Base-by-base conservation (phyloP, 2,797 vertebrate species). In the Gambusia yucatana region DNA sequence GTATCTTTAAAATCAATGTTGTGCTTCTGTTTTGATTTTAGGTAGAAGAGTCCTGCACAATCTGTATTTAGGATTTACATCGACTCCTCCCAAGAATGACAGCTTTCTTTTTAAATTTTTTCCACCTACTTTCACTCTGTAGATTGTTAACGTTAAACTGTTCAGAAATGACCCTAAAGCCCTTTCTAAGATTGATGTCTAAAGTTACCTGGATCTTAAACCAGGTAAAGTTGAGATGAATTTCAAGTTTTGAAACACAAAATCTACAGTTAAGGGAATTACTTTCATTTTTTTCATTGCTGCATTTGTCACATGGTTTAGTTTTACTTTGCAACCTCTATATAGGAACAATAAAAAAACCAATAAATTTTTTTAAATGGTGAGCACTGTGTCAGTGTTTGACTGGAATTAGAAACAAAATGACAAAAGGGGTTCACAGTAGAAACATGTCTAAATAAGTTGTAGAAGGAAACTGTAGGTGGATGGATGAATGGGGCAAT, bases 371-470 rank as follows among this genome's bases (percentile, higher is more conserved):
- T 46, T 36, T 1, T 61, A 61, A 30, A 7, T 4, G 16, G 50
- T n/a, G 36, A 76, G 71, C 47, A 2, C 39, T 16, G 57, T 48
- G 3, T 82, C 36, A 75, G 28, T 61, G 57, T 80, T 86, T 65
- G 28, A 72, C 67, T 50, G 36, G 83, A 85, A 81, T 72, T 80
- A 69, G 79, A 89, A 52, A 73, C 80, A 85, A 69, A 43, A 3
- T 41, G 84, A 82, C 76, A 84, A 75, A 84, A 14, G 74, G 74
- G 85, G 33, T 74, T 79, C 69, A 78, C 36, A 71, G 81, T 79
- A 84, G 88, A 93, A 92, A 90, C 72, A 72, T 85, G 91, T 92
- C 90, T 93, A 81, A 86, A 92, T 88, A 83, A 91, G 91, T 90
- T 92, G 84, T 85, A 93, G 73, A 74, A 84, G 63, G 77, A 86